Evolutionary conservation across 2,888 invertebrate species (phyloP).

Genomic region (Prosapia bicincta): DNA sequence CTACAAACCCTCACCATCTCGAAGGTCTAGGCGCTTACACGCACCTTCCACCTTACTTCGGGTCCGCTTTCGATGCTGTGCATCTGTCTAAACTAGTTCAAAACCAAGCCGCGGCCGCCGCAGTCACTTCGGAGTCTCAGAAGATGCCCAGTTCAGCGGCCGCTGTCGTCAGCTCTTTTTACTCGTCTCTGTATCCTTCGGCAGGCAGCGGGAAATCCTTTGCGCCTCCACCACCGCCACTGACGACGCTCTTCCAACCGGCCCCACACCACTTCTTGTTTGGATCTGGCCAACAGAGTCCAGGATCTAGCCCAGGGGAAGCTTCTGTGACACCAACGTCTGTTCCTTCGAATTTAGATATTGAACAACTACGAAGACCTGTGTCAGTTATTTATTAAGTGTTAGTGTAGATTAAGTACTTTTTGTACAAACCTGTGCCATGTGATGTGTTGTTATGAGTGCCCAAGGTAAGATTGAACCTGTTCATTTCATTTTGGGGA

Average conservation of each 20-base stretch:
- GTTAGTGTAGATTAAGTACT: background rate
- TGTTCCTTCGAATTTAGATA: constrained; percentile 35
- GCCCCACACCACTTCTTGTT: constrained; percentile 47
- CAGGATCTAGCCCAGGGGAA: constrained; percentile 46
- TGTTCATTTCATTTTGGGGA: background rate
- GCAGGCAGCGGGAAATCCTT: constrained; percentile 42
- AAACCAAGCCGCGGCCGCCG: constrained; percentile 49
- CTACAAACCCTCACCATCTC: constrained; percentile 50
- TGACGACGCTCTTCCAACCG: constrained; percentile 37
- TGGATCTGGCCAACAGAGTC: constrained; percentile 49
- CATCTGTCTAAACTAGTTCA: constrained; percentile 59
- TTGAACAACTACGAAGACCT: constrained; percentile 59
- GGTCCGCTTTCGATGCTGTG: constrained; percentile 66
- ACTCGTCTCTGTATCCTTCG: constrained; percentile 60
- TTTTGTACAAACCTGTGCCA: background rate
- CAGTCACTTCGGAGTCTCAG: constrained; percentile 48
- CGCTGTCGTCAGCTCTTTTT: constrained; percentile 64
- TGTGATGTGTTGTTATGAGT: constrained; percentile 14
- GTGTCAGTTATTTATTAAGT: constrained; percentile 66
- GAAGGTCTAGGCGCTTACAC: constrained; percentile 55
- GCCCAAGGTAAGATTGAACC: constrained; percentile 25
- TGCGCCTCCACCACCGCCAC: constrained; percentile 35
- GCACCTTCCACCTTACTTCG: constrained; percentile 69
- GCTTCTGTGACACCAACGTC: constrained; percentile 32
- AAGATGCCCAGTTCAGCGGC: constrained; percentile 49